Evolutionary conservation across 2,113 vertebrate species (phyloP).

Genomic region (Platichthys stellatus): DNA sequence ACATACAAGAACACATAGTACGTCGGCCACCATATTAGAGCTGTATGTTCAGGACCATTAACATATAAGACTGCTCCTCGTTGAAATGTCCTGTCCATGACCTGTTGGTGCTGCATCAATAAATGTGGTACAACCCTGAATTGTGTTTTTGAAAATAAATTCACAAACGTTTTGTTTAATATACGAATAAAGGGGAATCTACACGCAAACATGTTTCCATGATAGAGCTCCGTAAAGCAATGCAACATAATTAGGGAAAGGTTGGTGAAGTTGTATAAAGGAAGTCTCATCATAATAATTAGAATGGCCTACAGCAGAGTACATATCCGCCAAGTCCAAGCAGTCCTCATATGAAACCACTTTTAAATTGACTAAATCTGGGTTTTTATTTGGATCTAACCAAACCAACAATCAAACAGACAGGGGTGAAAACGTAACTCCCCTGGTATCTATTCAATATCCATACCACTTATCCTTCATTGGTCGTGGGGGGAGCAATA

Average conservation of each 20-base stretch:
- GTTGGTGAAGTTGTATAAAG: slow-evolving; percentile 2
- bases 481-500: too few species aligned
- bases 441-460: too few species aligned
- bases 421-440: too few species aligned
- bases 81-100: not conserved
- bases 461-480: too few species aligned
- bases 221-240: not conserved
- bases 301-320: too few species aligned
- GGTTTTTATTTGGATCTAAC: too few species aligned
- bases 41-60: slow-evolving; percentile 47
- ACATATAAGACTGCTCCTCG: slow-evolving; percentile 9
- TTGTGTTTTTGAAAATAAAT: not conserved
- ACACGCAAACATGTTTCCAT: not conserved
- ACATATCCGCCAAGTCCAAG: too few species aligned
- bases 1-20: not conserved
- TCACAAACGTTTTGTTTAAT: not conserved
- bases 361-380: too few species aligned
- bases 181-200: not conserved
- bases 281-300: too few species aligned
- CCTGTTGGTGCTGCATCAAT: not conserved
- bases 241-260: not conserved
- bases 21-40: slow-evolving; percentile 37
- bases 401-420: too few species aligned
- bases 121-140: not conserved
- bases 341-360: too few species aligned